Percentiles rank a stretch among this genome's conserved stretches.
These are phyloP conservation scores for Tholera decimalis DNA, from an alignment of 2,888 invertebrate species.

Conservation along the genomic window DNA sequence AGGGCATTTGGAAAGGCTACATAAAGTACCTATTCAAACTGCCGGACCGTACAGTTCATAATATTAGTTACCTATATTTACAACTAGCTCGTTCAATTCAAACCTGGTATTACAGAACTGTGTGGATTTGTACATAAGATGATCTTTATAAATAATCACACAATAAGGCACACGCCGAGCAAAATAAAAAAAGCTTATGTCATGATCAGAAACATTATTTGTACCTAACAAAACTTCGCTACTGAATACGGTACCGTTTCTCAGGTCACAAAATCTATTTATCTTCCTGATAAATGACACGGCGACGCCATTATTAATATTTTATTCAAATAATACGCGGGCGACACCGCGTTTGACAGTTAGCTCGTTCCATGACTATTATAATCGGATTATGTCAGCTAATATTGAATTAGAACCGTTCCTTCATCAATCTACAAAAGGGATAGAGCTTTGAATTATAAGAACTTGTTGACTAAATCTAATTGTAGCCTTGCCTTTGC, in stretches of 20 bases:
- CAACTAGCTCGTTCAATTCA: too few species aligned
- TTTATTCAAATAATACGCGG: conserved; percentile 51
- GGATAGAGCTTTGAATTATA: conserved; percentile 39
- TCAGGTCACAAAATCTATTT: conserved; percentile 53
- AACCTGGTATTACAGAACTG: too few species aligned
- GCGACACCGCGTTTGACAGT: conserved; percentile 44
- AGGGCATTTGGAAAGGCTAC: too few species aligned
- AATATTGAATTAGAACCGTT: conserved; percentile 50
- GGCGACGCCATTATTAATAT: conserved; percentile 56
- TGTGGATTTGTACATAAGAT: too few species aligned
- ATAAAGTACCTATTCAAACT: too few species aligned
- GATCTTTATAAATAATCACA: too few species aligned
- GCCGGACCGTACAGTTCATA: too few species aligned
- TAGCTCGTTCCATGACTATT: conserved; percentile 55
- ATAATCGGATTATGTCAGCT: conserved; percentile 52
- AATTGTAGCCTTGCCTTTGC: conserved; percentile 12
- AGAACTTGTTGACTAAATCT: conserved; percentile 16
- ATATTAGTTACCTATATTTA: too few species aligned
- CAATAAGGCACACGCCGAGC: too few species aligned
- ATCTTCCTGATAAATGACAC: conserved; percentile 62
- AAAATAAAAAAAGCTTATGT: conserved; percentile 10
- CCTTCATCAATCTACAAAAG: conserved; percentile 36
- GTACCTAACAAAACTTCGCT: conserved; percentile 31
- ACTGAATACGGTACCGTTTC: conserved; percentile 43
- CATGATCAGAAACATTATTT: conserved; percentile 27